Percentiles rank a stretch among this genome's conserved stretches.
These are phyloP conservation scores for Pavo muticus DNA, from an alignment of 2,113 vertebrate genomes.

Conservation along the genomic window DNA sequence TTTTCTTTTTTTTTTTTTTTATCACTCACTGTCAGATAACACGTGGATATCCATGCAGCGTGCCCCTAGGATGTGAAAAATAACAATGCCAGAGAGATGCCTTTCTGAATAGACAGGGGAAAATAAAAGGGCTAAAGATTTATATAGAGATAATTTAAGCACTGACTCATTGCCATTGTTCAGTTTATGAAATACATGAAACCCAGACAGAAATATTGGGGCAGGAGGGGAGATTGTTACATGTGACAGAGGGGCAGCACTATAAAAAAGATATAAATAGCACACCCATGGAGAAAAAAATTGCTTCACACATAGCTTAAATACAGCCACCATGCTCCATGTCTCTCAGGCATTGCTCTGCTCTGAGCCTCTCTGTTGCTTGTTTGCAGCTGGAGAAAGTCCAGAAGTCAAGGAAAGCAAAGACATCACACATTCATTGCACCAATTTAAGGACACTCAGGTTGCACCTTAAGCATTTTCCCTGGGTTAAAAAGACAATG, in stretches of 20 bases:
- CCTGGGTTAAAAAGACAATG: not conserved
- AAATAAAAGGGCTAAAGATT: constrained; percentile 6
- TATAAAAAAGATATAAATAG: constrained; percentile 22
- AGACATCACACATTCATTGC: not conserved
- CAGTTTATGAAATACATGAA: constrained; percentile 41
- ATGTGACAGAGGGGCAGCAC: not conserved
- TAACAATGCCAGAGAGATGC: not conserved
- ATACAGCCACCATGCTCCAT: not conserved
- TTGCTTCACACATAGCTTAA: not conserved
- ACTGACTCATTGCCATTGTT: constrained; percentile 33
- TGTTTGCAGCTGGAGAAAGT: constrained; percentile 1
- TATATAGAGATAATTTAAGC: constrained; percentile 33
- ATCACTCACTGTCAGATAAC: constrained; percentile 9
- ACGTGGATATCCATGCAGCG: not conserved
- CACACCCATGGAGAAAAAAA: not conserved
- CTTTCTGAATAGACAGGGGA: not conserved
- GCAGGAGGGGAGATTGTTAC: not conserved
- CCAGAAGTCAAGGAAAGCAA: constrained; percentile 45
- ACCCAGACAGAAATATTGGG: constrained; percentile 6
- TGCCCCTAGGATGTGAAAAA: not conserved
- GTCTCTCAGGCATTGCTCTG: not conserved
- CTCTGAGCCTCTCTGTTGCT: not conserved
- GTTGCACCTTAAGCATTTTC: not conserved
- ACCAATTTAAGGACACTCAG: rapidly evolving
- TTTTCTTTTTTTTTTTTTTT: not conserved